phyloP scores from a whole-genome alignment of 2,113 vertebrate genomes.

The Mesoclemmys tuberculata region DNA sequence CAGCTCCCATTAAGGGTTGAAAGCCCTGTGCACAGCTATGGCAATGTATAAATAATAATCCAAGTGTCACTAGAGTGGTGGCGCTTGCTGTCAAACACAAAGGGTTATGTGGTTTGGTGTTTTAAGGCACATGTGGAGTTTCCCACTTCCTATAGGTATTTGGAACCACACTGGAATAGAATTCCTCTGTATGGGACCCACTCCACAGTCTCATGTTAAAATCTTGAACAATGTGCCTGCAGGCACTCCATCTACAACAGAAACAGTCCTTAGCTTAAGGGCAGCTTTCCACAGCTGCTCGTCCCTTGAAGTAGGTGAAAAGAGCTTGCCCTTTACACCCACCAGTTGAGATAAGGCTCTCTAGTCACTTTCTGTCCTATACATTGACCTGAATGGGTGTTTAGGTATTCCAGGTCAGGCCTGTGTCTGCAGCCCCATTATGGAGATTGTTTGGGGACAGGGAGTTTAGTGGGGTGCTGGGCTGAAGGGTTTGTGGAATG shows the following conservation, averaged over 20 bases:
- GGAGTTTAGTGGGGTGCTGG: not conserved
- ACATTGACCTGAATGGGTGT: not conserved
- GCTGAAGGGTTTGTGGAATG: not conserved
- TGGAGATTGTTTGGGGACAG: not conserved
- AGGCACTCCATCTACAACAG: accelerated
- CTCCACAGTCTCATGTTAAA: not conserved
- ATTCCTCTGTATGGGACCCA: not conserved
- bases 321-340: accelerated
- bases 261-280: not conserved
- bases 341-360: not conserved
- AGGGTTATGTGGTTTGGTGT: not conserved
- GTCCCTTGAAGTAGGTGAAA: not conserved
- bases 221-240: not conserved
- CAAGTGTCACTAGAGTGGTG: accelerated
- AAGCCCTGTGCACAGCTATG: not conserved
- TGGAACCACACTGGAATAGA: not conserved
- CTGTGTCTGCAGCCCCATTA: not conserved
- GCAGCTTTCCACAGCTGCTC: not conserved
- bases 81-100: too few relatives aligned
- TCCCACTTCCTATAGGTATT: not conserved
- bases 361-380: not conserved
- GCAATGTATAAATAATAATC: accelerated
- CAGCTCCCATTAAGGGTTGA: accelerated
- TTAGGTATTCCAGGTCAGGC: not conserved
- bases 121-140: not conserved